A percentile compares a stretch with the other conserved stretches of the same genome.
Evolutionary conservation across 2,797 vertebrate species (phyloP).

Genomic region (Xerus rutilus): DNA sequence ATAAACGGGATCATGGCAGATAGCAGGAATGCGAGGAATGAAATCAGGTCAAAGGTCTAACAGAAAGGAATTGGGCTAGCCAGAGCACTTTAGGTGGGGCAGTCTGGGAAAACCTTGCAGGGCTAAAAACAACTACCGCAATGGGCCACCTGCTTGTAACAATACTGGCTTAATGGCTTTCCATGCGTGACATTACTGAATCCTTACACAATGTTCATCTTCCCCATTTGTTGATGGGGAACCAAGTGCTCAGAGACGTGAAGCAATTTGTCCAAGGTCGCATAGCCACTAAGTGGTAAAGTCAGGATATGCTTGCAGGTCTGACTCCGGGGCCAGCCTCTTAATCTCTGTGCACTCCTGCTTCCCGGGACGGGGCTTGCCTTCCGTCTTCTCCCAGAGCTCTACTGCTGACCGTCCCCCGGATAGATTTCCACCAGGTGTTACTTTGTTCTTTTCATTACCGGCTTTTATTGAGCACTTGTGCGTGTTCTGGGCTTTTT

Average conservation of each 20-base stretch:
- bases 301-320: neutral
- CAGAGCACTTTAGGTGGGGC: neutral
- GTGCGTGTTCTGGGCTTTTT: neutral
- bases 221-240: neutral
- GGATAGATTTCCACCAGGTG: neutral
- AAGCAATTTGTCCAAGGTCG: slow-evolving; percentile 49
- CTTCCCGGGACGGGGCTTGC: neutral
- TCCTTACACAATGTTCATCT: neutral
- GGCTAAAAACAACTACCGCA: neutral
- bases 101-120: neutral
- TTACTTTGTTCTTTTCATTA: neutral
- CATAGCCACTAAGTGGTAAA: neutral
- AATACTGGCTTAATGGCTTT: neutral
- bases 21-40: neutral
- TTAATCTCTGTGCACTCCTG: neutral
- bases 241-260: neutral
- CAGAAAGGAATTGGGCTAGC: rapidly evolving
- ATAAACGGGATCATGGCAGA: neutral
- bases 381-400: neutral
- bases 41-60: neutral
- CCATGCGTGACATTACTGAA: neutral
- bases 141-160: neutral
- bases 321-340: neutral
- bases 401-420: neutral
- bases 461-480: neutral